Evolutionary conservation across 2,113 vertebrate genomes (phyloP).

Genomic region (Oreotrochilus melanogaster): DNA sequence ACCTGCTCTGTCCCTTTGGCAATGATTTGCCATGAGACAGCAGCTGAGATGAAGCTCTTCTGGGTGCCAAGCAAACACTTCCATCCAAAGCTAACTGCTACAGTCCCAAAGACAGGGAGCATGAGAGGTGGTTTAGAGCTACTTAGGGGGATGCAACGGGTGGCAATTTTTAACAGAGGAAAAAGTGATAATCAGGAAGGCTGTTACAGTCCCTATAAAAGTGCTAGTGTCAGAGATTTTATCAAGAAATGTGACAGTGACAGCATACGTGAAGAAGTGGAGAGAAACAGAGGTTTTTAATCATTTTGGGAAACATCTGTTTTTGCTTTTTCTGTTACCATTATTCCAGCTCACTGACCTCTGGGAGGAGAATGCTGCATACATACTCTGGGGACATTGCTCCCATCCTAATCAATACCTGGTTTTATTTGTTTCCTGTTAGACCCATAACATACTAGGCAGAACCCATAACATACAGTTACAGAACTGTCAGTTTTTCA

Average conservation of each 20-base stretch:
- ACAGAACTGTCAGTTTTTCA: not conserved
- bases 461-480: not conserved
- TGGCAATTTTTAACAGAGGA: not conserved
- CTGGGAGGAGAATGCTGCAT: not conserved
- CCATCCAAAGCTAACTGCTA: not conserved
- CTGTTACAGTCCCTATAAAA: not conserved
- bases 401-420: not conserved
- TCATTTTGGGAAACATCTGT: not conserved
- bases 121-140: fast-evolving
- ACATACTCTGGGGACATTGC: not conserved
- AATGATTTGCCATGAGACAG: not conserved
- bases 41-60: not conserved
- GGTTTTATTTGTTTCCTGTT: not conserved
- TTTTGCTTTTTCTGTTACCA: not conserved
- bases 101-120: fast-evolving
- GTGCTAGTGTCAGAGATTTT: not conserved
- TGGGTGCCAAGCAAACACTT: not conserved
- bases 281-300: not conserved
- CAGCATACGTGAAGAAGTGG: not conserved
- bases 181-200: not conserved
- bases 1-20: not conserved
- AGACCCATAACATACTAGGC: not conserved
- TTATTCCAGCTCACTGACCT: not conserved
- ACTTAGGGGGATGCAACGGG: too few species aligned
- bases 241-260: not conserved